Percentiles rank a stretch among this genome's conserved stretches.
Conservation (phyloP, 2,888 invertebrate species). For the Tryphoninae sp. region DNA sequence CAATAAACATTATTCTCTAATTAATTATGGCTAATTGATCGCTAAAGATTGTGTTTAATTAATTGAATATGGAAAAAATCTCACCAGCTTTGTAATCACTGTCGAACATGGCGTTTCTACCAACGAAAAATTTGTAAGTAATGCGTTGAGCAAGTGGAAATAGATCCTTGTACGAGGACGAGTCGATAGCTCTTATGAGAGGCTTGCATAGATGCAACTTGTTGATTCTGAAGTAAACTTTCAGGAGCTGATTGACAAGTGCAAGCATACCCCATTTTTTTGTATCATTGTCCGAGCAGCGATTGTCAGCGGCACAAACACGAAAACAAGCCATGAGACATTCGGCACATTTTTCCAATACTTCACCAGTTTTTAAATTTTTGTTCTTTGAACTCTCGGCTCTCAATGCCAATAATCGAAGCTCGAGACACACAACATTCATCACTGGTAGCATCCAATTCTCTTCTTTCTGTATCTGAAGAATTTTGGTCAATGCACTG, state of each 20-base stretch:
- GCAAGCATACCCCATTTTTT: constrained; percentile 98
- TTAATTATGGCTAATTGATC: not conserved
- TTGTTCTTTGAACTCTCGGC: constrained; percentile 86
- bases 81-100: constrained; percentile 93
- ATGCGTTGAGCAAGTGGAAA: constrained; percentile 97
- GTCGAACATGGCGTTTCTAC: constrained; percentile 99
- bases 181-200: constrained; percentile 97
- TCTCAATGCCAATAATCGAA: constrained; percentile 91
- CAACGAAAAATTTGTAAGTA: constrained; percentile 98
- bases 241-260: constrained; percentile 97
- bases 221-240: constrained; percentile 97
- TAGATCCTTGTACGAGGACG: constrained; percentile 92
- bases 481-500: constrained; percentile 89
- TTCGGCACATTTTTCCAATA: constrained; percentile 96
- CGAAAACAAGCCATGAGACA: constrained; percentile 96
- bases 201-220: constrained; percentile 95
- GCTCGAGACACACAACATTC: constrained; percentile 94
- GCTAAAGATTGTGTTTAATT: not conserved
- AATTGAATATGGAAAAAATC: not conserved
- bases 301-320: constrained; percentile 96
- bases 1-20: no score
- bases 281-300: constrained; percentile 94
- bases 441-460: constrained; percentile 98
- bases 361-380: constrained; percentile 85
- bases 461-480: constrained; percentile 95